A percentile compares a stretch with the other conserved stretches of the same genome.
phyloP scores from a whole-genome alignment of 1,140 invertebrate species.

The Drosophila nigromelanica region DNA sequence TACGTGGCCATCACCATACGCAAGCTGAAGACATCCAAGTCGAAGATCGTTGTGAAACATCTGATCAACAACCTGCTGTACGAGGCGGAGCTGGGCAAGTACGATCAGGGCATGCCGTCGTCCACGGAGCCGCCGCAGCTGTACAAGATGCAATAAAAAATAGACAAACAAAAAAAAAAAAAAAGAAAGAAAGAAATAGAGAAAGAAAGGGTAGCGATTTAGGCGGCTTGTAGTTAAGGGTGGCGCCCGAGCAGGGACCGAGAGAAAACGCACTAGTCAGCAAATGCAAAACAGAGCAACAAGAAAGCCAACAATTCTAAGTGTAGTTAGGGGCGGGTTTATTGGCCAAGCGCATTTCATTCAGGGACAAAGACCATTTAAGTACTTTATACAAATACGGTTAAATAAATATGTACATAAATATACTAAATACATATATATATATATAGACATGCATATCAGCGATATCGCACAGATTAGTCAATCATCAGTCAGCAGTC shows the following conservation, averaged over 20 bases:
- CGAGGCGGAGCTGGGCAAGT: conserved; percentile 79
- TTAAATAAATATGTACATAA: conserved; percentile 39
- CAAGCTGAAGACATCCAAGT: conserved; percentile 78
- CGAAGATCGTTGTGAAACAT: conserved; percentile 80
- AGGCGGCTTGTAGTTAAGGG: conserved; percentile 37
- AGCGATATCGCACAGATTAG: conserved; percentile 37
- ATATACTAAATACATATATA: conserved; percentile 13
- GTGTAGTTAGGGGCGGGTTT: conserved; percentile 14
- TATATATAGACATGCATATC: conserved; percentile 24
- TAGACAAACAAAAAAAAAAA: not conserved
- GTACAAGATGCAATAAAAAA: conserved; percentile 72
- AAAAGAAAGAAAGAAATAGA: no score
- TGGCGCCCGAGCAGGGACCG: not conserved
- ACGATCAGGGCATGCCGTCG: conserved; percentile 79
- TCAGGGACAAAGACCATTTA: conserved; percentile 80
- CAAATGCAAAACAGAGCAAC: conserved; percentile 43
- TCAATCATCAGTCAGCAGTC: conserved; percentile 34
- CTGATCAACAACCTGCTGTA: conserved; percentile 80
- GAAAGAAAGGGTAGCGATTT: not conserved
- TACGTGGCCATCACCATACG: conserved; percentile 82
- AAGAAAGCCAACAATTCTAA: conserved; percentile 23
- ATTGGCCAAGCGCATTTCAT: conserved; percentile 68
- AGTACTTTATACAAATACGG: conserved; percentile 61
- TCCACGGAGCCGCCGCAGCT: conserved; percentile 80
- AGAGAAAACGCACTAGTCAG: conserved; percentile 67